Conservation (phyloP, 1,140 invertebrate genomes). For the Steinernema khuongi region DNA sequence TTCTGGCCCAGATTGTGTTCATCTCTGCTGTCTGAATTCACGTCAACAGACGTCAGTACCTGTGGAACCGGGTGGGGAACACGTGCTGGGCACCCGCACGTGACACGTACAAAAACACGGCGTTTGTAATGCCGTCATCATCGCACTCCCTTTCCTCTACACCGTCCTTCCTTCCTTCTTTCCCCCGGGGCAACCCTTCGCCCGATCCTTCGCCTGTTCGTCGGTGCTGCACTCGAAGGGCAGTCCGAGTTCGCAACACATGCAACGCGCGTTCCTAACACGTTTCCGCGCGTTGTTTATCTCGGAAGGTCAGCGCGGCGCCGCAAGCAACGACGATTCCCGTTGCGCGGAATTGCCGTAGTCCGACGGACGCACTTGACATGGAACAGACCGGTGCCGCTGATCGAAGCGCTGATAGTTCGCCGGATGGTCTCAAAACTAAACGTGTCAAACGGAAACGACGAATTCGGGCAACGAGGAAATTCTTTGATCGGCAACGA, state of each 20-base stretch:
- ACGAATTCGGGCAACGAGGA: no score
- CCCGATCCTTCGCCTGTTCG: neutral
- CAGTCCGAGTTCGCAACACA: neutral
- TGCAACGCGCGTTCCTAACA: neutral
- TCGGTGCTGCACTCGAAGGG: neutral
- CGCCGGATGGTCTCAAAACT: no score
- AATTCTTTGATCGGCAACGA: no score
- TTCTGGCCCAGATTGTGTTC: conserved; percentile 14
- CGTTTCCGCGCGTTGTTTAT: conserved; percentile 4
- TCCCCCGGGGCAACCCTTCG: no score
- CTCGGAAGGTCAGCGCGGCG: neutral
- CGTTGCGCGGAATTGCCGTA: neutral
- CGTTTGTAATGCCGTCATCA: no score
- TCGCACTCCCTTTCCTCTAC: no score
- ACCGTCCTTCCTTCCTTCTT: no score
- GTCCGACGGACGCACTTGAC: neutral
- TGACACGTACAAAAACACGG: neutral
- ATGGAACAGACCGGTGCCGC: neutral
- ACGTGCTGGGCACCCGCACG: neutral
- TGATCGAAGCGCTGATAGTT: no score
- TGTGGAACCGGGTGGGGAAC: neutral
- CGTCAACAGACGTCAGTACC: neutral
- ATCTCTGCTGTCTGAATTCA: neutral
- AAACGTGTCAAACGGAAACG: no score
- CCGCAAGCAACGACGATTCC: neutral